Percentiles rank a stretch among this genome's conserved stretches.
Evolutionary conservation across 2,888 invertebrate species (phyloP).

Genomic region (Oscheius sp.): DNA sequence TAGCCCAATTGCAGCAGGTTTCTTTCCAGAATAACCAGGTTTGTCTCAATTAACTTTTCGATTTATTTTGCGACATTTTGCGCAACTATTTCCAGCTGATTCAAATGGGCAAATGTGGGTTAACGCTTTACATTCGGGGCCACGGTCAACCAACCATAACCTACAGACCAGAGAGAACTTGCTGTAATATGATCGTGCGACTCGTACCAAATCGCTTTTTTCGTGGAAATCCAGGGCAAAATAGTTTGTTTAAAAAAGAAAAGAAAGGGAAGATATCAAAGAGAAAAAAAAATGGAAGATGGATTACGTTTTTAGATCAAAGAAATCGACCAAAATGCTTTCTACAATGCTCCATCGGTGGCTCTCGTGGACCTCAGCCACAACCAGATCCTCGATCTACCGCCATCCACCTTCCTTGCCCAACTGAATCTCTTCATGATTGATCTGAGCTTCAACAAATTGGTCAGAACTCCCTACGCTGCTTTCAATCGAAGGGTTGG

Average conservation of each 20-base stretch:
- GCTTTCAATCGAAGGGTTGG: slow-evolving; percentile 68
- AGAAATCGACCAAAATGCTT: slow-evolving; percentile 67
- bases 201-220: slow-evolving; percentile 15
- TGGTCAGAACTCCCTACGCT: slow-evolving; percentile 64
- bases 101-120: slow-evolving; percentile 21
- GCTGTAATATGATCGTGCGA: slow-evolving; percentile 23
- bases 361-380: slow-evolving; percentile 68
- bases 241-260: neutral
- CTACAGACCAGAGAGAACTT: slow-evolving; percentile 6
- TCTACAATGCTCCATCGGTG: slow-evolving; percentile 65
- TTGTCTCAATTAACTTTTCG: slow-evolving; percentile 16
- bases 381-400: slow-evolving; percentile 61
- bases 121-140: slow-evolving; percentile 28
- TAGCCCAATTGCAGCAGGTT: slow-evolving; percentile 65
- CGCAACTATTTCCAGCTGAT: slow-evolving; percentile 7
- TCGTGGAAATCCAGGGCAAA: slow-evolving; percentile 15
- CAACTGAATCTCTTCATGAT: slow-evolving; percentile 68
- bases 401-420: slow-evolving; percentile 67
- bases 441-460: slow-evolving; percentile 65
- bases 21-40: slow-evolving; percentile 68
- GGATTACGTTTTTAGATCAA: slow-evolving; percentile 56
- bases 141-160: slow-evolving; percentile 26
- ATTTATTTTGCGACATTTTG: neutral
- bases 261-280: neutral
- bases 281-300: neutral